Evolutionary conservation across 2,888 invertebrate genomes (phyloP), one percentile per base, ranked within the genome.

Genomic region (Disparrhopalites patrizii): DNA sequence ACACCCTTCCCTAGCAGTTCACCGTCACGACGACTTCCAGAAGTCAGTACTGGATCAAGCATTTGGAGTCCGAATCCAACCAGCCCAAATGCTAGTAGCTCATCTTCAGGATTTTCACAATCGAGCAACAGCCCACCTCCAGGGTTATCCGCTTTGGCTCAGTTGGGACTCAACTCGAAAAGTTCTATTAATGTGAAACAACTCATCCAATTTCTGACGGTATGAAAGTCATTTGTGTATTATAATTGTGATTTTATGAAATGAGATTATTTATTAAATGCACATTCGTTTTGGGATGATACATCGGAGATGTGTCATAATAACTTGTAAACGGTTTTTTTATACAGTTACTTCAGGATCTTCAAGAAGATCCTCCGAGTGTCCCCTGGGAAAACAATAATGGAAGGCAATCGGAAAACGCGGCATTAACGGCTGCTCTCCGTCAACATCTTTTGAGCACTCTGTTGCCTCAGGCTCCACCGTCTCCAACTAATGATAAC

Each of bases 401-500:
- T n/a, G 60, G 20, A 4, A 23, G 55, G 10, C 52, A 62, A 2
- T 36, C 61, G 1, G 65, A 65, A 51, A 47, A 62, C 23, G 64
- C 70, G 25, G 33, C 62, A 5, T 57, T 57, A 27, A 63, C 68
- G 25, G 61, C 65, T 15, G 55, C 58, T 3, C 69, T 73, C 25
- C 72, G 72, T 51, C 38, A 68, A 55, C 69, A 60, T 51, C 71
- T 68, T 43, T 67, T 69, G 33, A 56, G 56, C 18, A 54, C 56
- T 3, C 56, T 69, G 5, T 47, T 68, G 30, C 38, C 40, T 23
- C 66, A 55, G 27, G 40, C 63, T 27, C 43, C 57, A 56, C 62
- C 40, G 23, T 47, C 54, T 23, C 58, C 58, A 10, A 57, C 27
- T 72, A 77, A 67, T 69, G 75, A 74, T 60, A 73, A 76, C 52